Percentiles rank a stretch among this genome's conserved stretches.
Evolutionary conservation across 2,113 vertebrate species (phyloP).

Genomic region (Tauraco erythrolophus): DNA sequence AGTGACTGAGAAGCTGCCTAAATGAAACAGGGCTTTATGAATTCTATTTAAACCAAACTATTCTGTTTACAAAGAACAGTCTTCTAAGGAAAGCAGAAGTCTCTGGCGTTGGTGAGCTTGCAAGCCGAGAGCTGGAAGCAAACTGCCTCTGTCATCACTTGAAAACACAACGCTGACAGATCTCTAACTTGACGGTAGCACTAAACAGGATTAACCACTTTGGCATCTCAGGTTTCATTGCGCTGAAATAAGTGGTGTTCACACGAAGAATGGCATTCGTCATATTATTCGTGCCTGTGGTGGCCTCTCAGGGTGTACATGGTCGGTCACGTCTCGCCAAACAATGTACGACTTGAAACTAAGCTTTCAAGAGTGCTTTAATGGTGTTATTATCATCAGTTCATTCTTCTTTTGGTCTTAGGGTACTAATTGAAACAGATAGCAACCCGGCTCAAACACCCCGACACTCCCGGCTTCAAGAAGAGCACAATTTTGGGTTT

Average conservation of each 20-base stretch:
- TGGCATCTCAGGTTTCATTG: conserved; percentile 39
- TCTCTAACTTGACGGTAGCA: neutral
- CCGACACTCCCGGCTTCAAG: neutral
- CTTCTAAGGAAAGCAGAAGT: neutral
- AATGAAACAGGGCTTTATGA: neutral
- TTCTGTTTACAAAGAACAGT: neutral
- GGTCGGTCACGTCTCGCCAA: neutral
- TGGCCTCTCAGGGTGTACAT: neutral
- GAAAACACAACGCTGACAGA: conserved; percentile 11
- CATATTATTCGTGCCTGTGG: neutral
- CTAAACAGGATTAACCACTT: conserved; percentile 38
- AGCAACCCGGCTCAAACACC: neutral
- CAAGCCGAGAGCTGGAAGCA: neutral
- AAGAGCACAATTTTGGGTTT: neutral
- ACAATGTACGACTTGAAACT: neutral
- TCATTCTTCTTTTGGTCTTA: neutral
- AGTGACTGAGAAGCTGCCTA: neutral
- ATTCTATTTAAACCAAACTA: neutral
- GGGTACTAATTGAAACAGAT: neutral
- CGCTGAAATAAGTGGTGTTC: conserved; percentile 2
- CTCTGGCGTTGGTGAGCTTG: neutral
- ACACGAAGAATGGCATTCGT: neutral
- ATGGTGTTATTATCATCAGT: neutral
- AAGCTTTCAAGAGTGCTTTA: neutral
- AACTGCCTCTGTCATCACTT: conserved; percentile 10